Conservation (phyloP, 2,888 invertebrate genomes). For the Xanthia togata region DNA sequence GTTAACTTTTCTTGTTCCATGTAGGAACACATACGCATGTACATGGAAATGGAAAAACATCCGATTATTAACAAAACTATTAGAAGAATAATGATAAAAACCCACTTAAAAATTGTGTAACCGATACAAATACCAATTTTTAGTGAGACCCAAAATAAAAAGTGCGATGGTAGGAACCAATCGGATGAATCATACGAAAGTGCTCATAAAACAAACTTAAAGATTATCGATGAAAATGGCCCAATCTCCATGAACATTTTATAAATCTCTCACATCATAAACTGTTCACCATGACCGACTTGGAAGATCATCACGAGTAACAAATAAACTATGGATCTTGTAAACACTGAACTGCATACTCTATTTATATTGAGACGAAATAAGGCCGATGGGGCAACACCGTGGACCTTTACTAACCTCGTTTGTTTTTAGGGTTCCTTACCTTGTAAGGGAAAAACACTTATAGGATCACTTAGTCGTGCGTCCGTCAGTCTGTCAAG, state of each 20-base stretch:
- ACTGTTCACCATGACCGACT: conserved; percentile 62
- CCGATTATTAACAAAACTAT: no score
- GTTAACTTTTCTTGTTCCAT: no score
- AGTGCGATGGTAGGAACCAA: background rate
- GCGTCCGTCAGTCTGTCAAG: no score
- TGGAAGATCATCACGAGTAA: conserved; percentile 33
- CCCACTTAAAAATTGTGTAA: no score
- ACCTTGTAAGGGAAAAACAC: no score
- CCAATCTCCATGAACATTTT: conserved; percentile 6
- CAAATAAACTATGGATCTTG: conserved; percentile 41
- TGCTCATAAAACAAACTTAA: background rate
- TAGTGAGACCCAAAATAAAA: background rate
- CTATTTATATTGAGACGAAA: conserved; percentile 59
- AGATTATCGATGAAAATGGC: conserved; percentile 15
- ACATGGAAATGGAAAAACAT: no score
- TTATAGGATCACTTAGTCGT: no score
- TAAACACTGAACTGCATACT: conserved; percentile 59
- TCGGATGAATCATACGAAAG: conserved; percentile 2
- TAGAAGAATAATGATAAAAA: no score
- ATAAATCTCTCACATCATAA: conserved; percentile 44
- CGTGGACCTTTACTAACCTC: conserved; percentile 42
- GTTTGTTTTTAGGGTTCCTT: conserved; percentile 20
- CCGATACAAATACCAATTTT: background rate
- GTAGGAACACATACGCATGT: no score
- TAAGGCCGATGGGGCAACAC: conserved; percentile 59